Percentiles rank a stretch among this genome's conserved stretches.
phyloP scores from a whole-genome alignment of 2,888 invertebrate genomes.

The Agriopis leucophaearia region DNA sequence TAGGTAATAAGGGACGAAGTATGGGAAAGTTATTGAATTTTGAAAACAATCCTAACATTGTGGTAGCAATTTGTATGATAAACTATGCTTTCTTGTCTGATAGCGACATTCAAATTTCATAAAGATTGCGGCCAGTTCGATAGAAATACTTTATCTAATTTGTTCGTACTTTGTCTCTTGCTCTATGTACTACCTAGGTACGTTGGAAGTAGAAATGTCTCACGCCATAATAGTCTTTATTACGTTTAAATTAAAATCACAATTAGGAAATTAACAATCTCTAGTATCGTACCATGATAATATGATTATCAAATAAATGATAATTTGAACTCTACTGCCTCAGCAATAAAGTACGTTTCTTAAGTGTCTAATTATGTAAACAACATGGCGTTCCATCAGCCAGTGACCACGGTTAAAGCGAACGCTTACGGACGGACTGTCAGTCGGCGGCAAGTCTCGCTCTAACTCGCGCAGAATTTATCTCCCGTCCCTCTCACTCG shows the following conservation, averaged over 20 bases:
- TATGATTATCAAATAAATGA: not conserved
- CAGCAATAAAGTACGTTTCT: conserved; percentile 3
- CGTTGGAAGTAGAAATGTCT: conserved; percentile 10
- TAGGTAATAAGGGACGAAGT: not conserved
- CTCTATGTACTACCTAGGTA: not conserved
- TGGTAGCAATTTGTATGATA: not conserved
- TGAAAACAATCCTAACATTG: not conserved
- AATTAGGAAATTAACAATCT: conserved; percentile 4
- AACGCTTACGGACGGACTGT: not conserved
- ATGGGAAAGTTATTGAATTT: not conserved
- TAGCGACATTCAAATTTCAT: not conserved
- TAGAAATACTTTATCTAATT: not conserved
- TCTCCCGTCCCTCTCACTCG: not conserved
- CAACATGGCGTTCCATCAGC: not conserved
- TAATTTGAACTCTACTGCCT: not conserved
- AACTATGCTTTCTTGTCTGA: not conserved
- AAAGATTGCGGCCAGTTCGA: not conserved
- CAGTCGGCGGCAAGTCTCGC: not conserved
- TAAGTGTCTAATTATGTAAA: not conserved
- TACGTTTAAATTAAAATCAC: conserved; percentile 12
- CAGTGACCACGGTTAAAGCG: too few relatives aligned
- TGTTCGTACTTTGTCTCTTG: not conserved
- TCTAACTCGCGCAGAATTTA: not conserved
- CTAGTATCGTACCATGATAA: not conserved
- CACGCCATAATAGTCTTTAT: conserved; percentile 19